Evolutionary conservation across 2,797 vertebrate genomes (phyloP).

Genomic region (Arrhamphus sclerolepis): DNA sequence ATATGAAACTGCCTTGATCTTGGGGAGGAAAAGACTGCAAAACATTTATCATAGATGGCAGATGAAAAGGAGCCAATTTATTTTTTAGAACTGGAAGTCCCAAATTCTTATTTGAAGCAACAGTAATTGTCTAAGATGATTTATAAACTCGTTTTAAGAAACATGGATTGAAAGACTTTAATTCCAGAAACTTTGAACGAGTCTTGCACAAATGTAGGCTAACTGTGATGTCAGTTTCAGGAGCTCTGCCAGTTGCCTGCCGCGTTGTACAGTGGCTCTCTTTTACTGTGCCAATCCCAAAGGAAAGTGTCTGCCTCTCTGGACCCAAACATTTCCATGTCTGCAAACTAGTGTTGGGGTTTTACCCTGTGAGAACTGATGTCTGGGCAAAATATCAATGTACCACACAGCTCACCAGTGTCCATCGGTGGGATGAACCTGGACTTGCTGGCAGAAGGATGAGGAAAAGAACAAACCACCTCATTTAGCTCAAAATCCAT

Average conservation of each 20-base stretch:
- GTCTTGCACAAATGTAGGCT: constrained; percentile 14
- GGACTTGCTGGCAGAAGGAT: constrained; percentile 44
- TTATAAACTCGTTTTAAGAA: neutral
- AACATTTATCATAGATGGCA: constrained; percentile 32
- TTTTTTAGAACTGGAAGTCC: neutral
- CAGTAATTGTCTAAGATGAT: constrained; percentile 4
- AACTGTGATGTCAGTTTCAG: constrained; percentile 31
- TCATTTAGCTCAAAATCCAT: constrained; percentile 42
- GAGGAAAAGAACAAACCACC: constrained; percentile 46
- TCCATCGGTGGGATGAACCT: constrained; percentile 45
- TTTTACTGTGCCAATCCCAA: constrained; percentile 64
- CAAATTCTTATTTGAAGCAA: neutral
- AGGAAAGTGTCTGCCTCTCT: constrained; percentile 56
- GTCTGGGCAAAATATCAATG: constrained; percentile 67
- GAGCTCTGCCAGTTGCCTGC: constrained; percentile 30
- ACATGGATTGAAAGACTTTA: neutral
- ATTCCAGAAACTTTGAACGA: constrained; percentile 6
- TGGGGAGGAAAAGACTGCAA: constrained; percentile 36
- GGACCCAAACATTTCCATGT: constrained; percentile 63
- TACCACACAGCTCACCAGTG: constrained; percentile 67
- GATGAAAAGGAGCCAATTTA: constrained; percentile 20
- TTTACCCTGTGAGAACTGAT: constrained; percentile 56
- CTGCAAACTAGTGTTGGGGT: constrained; percentile 53
- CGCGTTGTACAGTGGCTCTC: constrained; percentile 53
- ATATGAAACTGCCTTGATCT: constrained; percentile 70